Base-by-base conservation (phyloP, 2,797 vertebrate genomes). In the Strix occidentalis region DNA sequence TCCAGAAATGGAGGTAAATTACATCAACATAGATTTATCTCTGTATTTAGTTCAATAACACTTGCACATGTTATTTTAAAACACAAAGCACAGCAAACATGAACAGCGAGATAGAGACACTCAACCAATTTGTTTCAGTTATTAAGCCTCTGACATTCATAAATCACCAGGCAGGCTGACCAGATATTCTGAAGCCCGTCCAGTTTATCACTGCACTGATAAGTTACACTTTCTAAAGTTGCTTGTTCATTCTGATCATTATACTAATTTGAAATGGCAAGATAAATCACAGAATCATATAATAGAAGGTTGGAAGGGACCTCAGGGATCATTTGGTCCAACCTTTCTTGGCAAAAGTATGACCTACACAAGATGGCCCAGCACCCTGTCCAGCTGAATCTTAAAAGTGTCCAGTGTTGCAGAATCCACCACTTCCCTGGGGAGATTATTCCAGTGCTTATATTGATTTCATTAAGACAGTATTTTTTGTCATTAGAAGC, bases 251-350 rank as follows among this genome's bases (percentile, higher is more conserved):
- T 94, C 75, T 78, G 65, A 78, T 91, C 87, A 91, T 94, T 93
- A 76, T 28, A 85, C 86, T 92, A 87, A 93, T 95, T 94, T 89
- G 61, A 92, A 92, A 81, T 76, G 86, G 61, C 87, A 96, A 86
- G 94, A 96, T 78, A 87, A 95, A 93, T 82, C 60, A 48, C 7
- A 33, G 18, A 53, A 53, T 57, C 53, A 41, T 31, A 31, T 20
- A 80, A 66, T 33, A 65, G 7, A 29, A 46, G 37, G 57, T 51
- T 84, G 78, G 48, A 76, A 90, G 15, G 26, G 20, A 48, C 6
- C 37, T 87, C 37, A 37, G 46, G 41, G 53, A 51, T 79, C 43
- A 71, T 31, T 14, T 76, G n/a, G 10, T 53, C 16, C 20, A 31
- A 53, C 3, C 7, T 84, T 51, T 65, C 37, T 56, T 76, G 63